These are phyloP conservation scores for Poeciliopsis turneri DNA, from an alignment of 2,797 vertebrate species.

Conservation along the genomic window DNA sequence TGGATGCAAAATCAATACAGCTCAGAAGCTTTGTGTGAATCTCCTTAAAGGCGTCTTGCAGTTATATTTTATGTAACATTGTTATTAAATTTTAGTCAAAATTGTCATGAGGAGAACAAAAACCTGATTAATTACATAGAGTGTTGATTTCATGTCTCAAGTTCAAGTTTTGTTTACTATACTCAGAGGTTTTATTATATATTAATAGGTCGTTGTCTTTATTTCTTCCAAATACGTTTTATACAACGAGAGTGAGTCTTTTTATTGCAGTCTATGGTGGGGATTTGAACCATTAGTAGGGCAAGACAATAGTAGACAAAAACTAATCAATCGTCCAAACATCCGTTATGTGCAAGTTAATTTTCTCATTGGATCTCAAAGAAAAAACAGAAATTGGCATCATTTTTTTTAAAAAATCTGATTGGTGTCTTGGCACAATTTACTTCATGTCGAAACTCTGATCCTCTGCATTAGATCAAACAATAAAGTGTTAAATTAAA, in stretches of 20 bases:
- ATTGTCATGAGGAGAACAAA: too few species aligned
- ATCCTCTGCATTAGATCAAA: background rate
- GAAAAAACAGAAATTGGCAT: background rate
- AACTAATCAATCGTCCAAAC: background rate
- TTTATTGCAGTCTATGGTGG: background rate
- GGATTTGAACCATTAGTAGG: background rate
- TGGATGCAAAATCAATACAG: background rate
- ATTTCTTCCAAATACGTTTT: background rate
- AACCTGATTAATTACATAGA: background rate
- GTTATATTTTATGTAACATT: background rate
- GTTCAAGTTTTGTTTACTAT: background rate
- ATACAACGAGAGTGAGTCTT: background rate
- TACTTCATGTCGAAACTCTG: background rate
- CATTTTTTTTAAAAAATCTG: background rate
- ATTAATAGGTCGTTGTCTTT: background rate
- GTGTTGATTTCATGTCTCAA: background rate
- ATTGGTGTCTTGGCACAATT: background rate
- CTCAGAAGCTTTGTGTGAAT: background rate
- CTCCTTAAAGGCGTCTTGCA: background rate
- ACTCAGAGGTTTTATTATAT: background rate
- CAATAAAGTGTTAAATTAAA: background rate
- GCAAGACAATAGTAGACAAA: background rate
- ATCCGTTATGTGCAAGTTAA: background rate
- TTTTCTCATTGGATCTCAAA: background rate
- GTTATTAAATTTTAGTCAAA: too few species aligned